Base-by-base conservation (phyloP, 2,888 invertebrate genomes). In the Aphidoletes aphidimyza region DNA sequence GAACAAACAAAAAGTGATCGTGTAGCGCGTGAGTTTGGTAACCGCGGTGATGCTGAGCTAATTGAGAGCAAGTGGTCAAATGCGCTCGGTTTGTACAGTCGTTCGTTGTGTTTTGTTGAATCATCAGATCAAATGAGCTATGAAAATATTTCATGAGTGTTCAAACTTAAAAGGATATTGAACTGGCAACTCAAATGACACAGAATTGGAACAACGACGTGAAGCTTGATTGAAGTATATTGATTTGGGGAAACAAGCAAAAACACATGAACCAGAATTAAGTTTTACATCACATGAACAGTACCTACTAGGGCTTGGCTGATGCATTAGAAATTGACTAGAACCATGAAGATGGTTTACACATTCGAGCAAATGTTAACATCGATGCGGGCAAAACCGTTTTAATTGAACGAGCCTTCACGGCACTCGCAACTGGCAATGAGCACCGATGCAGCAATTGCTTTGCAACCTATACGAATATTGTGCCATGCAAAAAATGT, bases 371-470 rank as follows among this genome's bases (percentile, higher is more conserved):
- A 0, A 92, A 91, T 22, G 91, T 92, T 85, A 92, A 94, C 87
- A 88, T 90, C 86, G 93, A 94, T 0, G 96, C 95, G 83, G 96
- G 97, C 97, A 89, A 91, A 93, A 85, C 95, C 97, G 0, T 97
- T 93, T 88, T 91, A 93, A 34, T 91, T 92, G 84, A 84, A 84
- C 34, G 22, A 19, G 81, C n/a, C 11, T 84, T 84, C 11, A 19
- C 36, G 1, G 17, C 49, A 34, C n/a, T 30, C 9, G n/a, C 84
- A 5, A 22, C 17, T 34, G 49, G 36, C 30, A 49, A 47, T 54
- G 86, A 26, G n/a, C 37, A 81, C 37, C 36, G 37, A 5, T 81
- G 81, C 81, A 22, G 6, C n/a, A 37, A 81, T 8, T 81, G 81
- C n/a, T 81, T 81, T 37, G 1, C 36, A 30, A 37, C 36, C 9